Base-by-base conservation (phyloP, 2,888 invertebrate genomes). In the Nymphalis c-album region DNA sequence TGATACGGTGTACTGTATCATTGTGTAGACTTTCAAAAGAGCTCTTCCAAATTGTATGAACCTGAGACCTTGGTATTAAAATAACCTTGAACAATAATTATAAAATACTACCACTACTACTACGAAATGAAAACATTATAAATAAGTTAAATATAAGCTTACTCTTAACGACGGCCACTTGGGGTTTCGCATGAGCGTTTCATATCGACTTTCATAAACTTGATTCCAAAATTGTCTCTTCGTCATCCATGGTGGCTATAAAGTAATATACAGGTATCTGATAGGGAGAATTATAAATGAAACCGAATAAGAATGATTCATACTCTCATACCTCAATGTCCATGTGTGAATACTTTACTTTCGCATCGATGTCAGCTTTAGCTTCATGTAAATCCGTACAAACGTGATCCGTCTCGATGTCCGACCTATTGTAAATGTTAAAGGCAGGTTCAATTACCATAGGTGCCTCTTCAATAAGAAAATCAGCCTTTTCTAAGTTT, bases 121-220 rank as follows among this genome's bases (percentile, higher is more conserved):
- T 45, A 3, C 16, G n/a, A 17, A 8, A 55, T 35, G n/a, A 55
- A 53, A n/a, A n/a, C 2, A 35, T 35, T 22, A n/a, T 16, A 31
- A 7, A 0, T 8, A 18, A 8, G 48, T n/a, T 53, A 31, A 10
- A 18, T 65, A 47, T 16, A 20, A 50, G 40, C 67, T 75, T 80
- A 90, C 91, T 79, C 88, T 86, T 8, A 91, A 75, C 8, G 89
- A 76, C 1, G 91, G 91, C 91, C 91, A 91, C 73, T 83, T 86
- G 0, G 81, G 60, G 74, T 84, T 88, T 73, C 88, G 83, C 90
- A 91, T 88, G 10, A 91, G 73, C 7, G 84, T 80, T 75, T 88
- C 89, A 69, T 91, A 91, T 1, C 91, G 86, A 63, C 83, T 86
- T 47, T 91, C 85, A 71, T 85, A 91, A 64, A 90, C 79, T 40